Percentiles rank a stretch among this genome's conserved stretches.
These are phyloP conservation scores for Syrista parreyssii DNA, from an alignment of 2,888 invertebrate species.

Conservation along the genomic window DNA sequence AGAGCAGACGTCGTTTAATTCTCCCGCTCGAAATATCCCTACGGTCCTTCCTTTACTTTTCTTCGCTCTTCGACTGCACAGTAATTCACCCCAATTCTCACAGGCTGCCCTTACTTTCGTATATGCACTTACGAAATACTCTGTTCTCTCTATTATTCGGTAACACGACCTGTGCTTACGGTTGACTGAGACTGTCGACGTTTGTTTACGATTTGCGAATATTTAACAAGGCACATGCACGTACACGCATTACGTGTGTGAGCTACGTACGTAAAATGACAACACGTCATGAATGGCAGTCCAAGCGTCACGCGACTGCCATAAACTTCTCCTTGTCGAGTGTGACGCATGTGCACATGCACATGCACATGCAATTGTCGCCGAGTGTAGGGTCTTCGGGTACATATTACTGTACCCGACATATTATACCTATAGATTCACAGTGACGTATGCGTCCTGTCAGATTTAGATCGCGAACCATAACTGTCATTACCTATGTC, in stretches of 20 bases:
- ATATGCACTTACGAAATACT: neutral
- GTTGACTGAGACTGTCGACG: neutral
- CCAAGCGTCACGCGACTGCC: conserved; percentile 1
- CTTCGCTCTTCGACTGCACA: neutral
- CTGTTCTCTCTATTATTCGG: neutral
- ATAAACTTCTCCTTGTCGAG: neutral
- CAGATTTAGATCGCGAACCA: neutral
- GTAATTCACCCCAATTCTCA: neutral
- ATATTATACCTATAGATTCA: neutral
- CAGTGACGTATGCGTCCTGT: neutral
- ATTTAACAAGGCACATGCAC: neutral
- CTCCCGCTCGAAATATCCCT: neutral
- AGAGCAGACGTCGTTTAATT: neutral
- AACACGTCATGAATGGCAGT: conserved; percentile 1
- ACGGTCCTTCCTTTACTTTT: neutral
- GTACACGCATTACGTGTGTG: neutral
- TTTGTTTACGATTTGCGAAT: neutral
- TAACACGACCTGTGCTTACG: neutral
- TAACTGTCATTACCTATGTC: neutral
- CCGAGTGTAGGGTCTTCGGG: neutral
- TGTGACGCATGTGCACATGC: neutral
- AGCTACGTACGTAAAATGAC: neutral
- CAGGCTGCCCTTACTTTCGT: no score
- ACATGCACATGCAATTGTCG: neutral
- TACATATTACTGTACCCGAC: neutral